Percentiles rank a stretch among this genome's conserved stretches.
phyloP scores from a whole-genome alignment of 2,888 invertebrate genomes.

The Encarsia formosa region DNA sequence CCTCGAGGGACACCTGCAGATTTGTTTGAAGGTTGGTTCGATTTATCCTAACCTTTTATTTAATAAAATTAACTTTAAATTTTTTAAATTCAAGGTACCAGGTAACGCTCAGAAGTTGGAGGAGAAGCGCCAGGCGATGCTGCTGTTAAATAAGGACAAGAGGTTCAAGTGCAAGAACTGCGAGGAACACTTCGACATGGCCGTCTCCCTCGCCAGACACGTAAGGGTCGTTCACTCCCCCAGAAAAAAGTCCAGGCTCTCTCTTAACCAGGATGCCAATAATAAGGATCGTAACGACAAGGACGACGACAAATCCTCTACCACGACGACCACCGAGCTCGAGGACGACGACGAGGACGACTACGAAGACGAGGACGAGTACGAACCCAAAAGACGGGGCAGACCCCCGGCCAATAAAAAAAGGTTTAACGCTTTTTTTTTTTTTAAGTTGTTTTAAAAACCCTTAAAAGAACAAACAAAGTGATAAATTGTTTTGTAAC shows the following conservation, averaged over 20 bases:
- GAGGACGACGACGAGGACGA: slow-evolving; percentile 2
- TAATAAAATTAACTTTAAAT: too few relatives aligned
- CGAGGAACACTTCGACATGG: slow-evolving; percentile 44
- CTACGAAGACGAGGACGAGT: slow-evolving; percentile 13
- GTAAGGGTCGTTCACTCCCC: slow-evolving; percentile 41
- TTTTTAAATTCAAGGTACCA: too few relatives aligned
- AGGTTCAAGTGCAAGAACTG: slow-evolving; percentile 45
- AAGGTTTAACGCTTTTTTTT: slow-evolving; percentile 18
- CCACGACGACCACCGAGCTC: not conserved
- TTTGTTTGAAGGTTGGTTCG: slow-evolving; percentile 43
- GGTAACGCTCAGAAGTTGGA: slow-evolving; percentile 21
- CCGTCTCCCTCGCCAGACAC: slow-evolving; percentile 45
- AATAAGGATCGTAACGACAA: not conserved
- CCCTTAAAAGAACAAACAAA: too few relatives aligned
- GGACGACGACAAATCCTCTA: slow-evolving; percentile 20
- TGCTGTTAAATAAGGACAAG: slow-evolving; percentile 5
- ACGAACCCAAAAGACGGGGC: slow-evolving; percentile 8
- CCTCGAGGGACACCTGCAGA: slow-evolving; percentile 40
- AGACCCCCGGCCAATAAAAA: slow-evolving; percentile 12
- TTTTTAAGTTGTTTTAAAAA: too few relatives aligned
- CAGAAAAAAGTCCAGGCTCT: slow-evolving; percentile 34
- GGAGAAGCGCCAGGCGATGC: slow-evolving; percentile 22
- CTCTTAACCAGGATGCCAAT: slow-evolving; percentile 2
- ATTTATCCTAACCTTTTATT: too few relatives aligned
- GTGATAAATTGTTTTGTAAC: too few relatives aligned